Base-by-base conservation (phyloP, 2,888 invertebrate species). In the Aleiodes leptofemur region DNA sequence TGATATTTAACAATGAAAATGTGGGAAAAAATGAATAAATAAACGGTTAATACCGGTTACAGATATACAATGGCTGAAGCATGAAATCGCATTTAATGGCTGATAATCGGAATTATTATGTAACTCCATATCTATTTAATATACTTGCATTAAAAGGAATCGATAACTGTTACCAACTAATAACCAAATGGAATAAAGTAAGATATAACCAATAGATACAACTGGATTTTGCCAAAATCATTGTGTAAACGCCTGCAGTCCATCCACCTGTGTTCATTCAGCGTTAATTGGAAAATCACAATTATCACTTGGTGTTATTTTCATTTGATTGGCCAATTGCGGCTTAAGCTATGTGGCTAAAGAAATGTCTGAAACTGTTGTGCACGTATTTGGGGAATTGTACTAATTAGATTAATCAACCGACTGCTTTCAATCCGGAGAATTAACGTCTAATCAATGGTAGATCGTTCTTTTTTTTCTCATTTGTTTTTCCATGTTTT, bases 281-380 rank as follows among this genome's bases (percentile, higher is more conserved):
- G 48, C 75, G 71, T 75, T 75, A 72, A 75, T 75, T 75, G 75
- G 75, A 71, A 72, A 71, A 75, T 75, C 71, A 75, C 75, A 75
- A 75, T 75, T 75, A 75, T 75, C 74, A 31, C 55, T 50, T 53
- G 43, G 48, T 31, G 66, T 70, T 75, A 75, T 56, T 66, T 71
- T 71, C 66, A 16, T 53, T 9, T 43, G 56, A 64, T 43, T 50
- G 57, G 48, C 34, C 48, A 34, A 6, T 31, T 64, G 70, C 53
- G 73, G 56, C 57, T 57, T 29, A 55, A 43, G 68, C 55, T 56
- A 55, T 31, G 29, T 43, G 50, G 68, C 31, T 50, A 31, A 48
- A 55, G 43, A n/a, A 31, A 34, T 3, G 3, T 7, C 14, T 13
- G 34, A 59, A 59, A 11, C 43, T 43, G 11, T 38, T 53, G 66